These are phyloP conservation scores for Tetramorium simillimum DNA, from an alignment of 1,140 invertebrate species.

Conservation along the genomic window DNA sequence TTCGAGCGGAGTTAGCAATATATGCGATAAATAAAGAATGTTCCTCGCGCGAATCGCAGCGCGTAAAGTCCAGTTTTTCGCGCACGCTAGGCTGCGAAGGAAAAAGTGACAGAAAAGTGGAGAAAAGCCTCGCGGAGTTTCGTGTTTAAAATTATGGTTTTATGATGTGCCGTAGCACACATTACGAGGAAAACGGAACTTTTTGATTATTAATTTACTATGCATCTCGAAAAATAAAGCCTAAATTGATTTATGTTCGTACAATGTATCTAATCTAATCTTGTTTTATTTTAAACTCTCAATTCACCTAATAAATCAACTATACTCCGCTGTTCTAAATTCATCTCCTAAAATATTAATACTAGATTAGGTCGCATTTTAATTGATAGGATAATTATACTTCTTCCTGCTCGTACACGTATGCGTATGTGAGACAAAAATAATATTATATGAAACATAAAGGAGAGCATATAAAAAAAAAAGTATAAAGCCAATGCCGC, in stretches of 20 bases:
- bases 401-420: too few relatives aligned
- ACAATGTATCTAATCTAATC: not conserved
- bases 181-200: not conserved
- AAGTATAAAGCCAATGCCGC: not conserved
- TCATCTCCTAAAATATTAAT: not conserved
- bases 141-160: not conserved
- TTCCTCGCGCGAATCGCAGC: conserved; percentile 41
- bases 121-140: not conserved
- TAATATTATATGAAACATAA: too few relatives aligned
- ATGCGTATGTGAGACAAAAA: too few relatives aligned
- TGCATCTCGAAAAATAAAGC: not conserved
- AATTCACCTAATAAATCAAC: too few relatives aligned
- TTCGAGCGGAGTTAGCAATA: conserved; percentile 70
- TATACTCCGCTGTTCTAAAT: too few relatives aligned
- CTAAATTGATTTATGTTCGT: not conserved
- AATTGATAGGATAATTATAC: too few relatives aligned
- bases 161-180: not conserved
- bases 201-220: not conserved
- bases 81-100: not conserved
- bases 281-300: too few relatives aligned
- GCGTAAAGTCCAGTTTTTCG: not conserved
- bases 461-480: too few relatives aligned
- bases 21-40: conserved; percentile 71
- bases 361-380: too few relatives aligned
- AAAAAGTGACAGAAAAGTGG: not conserved